Evolutionary conservation across 64 coral and sea anemone genomes (phyloP).

Genomic region (Orbicella faveolata): DNA sequence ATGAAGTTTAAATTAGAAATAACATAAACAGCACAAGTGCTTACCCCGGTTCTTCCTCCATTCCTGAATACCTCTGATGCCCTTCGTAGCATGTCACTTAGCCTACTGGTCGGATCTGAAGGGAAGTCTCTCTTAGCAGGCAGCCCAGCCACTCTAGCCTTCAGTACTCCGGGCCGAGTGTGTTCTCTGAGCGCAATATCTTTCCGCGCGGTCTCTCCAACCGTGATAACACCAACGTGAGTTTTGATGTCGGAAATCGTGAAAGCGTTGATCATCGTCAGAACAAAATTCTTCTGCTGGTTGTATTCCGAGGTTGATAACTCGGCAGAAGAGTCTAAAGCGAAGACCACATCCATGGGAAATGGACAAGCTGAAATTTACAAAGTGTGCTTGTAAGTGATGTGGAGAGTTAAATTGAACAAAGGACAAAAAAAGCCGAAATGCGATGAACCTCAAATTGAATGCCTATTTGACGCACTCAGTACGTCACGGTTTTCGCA

Average conservation of each 20-base stretch:
- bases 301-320: slow-evolving; percentile 38
- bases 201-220: slow-evolving; percentile 12
- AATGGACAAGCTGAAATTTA: slow-evolving; percentile 60
- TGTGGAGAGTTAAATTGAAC: neutral
- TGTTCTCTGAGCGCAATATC: slow-evolving; percentile 24
- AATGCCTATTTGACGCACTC: too few species aligned
- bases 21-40: neutral
- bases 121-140: neutral
- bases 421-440: too few species aligned
- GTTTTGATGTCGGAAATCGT: slow-evolving; percentile 55
- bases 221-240: slow-evolving; percentile 48
- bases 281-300: slow-evolving; percentile 48
- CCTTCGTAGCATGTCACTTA: neutral
- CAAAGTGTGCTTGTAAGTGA: neutral
- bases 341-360: slow-evolving; percentile 77
- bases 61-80: neutral
- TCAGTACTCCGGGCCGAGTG: neutral
- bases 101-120: slow-evolving; percentile 5
- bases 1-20: too few species aligned
- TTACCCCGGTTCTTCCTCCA: slow-evolving; percentile 11
- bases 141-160: neutral
- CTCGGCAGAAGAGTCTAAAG: slow-evolving; percentile 50
- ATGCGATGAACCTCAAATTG: too few species aligned
- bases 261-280: slow-evolving; percentile 54
- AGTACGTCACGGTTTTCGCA: too few species aligned